Base-by-base conservation (phyloP, 1,140 invertebrate genomes). In the Drosophila sulfurigaster region DNA sequence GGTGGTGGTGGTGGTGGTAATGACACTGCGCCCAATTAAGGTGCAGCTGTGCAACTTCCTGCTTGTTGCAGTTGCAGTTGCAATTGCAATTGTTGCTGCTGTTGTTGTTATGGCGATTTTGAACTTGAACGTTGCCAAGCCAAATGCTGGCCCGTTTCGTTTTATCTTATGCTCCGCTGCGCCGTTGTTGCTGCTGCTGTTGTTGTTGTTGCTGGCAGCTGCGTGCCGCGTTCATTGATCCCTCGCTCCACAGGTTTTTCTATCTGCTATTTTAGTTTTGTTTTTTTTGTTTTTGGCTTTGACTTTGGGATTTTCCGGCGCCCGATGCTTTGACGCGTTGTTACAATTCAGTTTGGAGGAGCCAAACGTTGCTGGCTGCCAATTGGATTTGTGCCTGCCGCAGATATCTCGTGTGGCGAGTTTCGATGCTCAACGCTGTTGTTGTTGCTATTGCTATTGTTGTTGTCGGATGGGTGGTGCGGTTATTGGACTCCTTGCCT, bases 141-240 rank as follows among this genome's bases (percentile, higher is more conserved):
- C 54, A 51, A 68, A 69, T 78, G 78, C 46, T 59, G 72, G 65
- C 65, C 76, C 70, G 78, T 82, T 79, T 77, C 66, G 71, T 68
- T 87, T 87, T 87, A 25, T 87, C 73, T 56, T 83, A 80, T 87
- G 66, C 79, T 77, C 57, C 54, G 69, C 70, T 85, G 78, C 63
- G 49, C 45, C 58, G 52, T 30, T 58, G 32, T 28, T 59, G 43
- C 16, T 58, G 16, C 7, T 80, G 56, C 10, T 79, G 75, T 67
- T 83, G 82, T 20, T 73, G 68, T 72, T 75, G 72, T 69, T 82
- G 76, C 20, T 69, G 73, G 60, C 80, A 70, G 67, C 85, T 90
- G 86, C 85, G 85, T 89, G 85, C 75, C 68, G 81, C 85, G 85
- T 81, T 89, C 85, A 89, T 88, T 88, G 85, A 88, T 88, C 85